Conservation (phyloP, 2,888 invertebrate genomes). For the Lasioglossum figueresi region DNA sequence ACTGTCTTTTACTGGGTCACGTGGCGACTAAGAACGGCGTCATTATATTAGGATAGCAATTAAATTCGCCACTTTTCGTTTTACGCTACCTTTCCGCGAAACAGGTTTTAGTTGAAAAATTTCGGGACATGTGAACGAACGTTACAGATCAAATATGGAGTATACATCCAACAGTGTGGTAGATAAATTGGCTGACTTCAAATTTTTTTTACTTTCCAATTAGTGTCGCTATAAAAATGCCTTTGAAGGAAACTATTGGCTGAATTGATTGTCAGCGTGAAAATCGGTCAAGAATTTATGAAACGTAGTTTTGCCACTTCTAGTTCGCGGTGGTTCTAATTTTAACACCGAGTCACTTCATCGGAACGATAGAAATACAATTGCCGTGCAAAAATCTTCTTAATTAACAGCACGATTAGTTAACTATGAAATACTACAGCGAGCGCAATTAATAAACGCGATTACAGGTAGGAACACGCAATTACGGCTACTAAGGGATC, state of each 20-base stretch:
- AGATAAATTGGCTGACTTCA: background rate
- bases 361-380: slow-evolving; percentile 11
- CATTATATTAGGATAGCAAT: slow-evolving; percentile 20
- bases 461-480: slow-evolving; percentile 42
- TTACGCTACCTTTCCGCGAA: background rate
- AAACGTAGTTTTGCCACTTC: background rate
- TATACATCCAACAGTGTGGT: background rate
- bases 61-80: background rate
- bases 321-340: background rate
- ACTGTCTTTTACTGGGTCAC: slow-evolving; percentile 4
- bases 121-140: slow-evolving; percentile 21
- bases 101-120: background rate
- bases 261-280: background rate
- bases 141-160: background rate
- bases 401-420: slow-evolving; percentile 51
- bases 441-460: slow-evolving; percentile 34
- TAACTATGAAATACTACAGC: slow-evolving; percentile 20
- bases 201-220: background rate
- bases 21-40: slow-evolving; percentile 38
- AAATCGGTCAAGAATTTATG: background rate
- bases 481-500: slow-evolving; percentile 47
- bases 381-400: slow-evolving; percentile 22
- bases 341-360: background rate
- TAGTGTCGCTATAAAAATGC: background rate
- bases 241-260: background rate